phyloP scores from a whole-genome alignment of 1,140 invertebrate genomes.

The Melipona quadrifasciata region DNA sequence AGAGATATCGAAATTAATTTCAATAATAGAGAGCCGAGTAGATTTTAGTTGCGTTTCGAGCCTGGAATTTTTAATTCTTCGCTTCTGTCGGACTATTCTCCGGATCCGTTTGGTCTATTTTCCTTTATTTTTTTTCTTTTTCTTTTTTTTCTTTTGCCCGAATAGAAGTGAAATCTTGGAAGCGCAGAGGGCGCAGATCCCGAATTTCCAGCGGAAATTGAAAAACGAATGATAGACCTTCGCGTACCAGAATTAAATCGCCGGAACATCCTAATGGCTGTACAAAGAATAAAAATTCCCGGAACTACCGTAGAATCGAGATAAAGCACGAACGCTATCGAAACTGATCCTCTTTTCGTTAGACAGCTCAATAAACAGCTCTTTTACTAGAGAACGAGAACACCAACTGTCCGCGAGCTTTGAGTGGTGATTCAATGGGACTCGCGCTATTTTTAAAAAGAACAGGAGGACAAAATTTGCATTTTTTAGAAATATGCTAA shows the following conservation, averaged over 20 bases:
- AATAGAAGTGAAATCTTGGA: neutral
- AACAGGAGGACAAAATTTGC: no score
- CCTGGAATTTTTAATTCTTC: neutral
- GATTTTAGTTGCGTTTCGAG: neutral
- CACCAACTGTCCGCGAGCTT: no score
- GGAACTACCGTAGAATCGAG: neutral
- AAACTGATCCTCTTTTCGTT: neutral
- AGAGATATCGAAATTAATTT: neutral
- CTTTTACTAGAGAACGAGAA: neutral
- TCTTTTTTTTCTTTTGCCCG: no score
- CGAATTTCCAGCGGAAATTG: constrained; percentile 28
- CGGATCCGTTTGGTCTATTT: neutral
- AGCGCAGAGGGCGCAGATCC: neutral
- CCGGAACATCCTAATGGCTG: neutral
- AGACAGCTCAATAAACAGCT: neutral
- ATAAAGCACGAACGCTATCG: neutral
- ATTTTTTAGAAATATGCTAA: no score
- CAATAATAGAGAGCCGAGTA: no score
- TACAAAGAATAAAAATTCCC: constrained; percentile 14
- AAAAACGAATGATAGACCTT: neutral
- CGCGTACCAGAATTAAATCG: neutral
- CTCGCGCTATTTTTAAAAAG: no score
- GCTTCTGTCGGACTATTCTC: no score
- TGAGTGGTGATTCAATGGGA: no score
- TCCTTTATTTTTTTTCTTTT: no score